Base-by-base conservation (phyloP, 2,888 invertebrate genomes). In the Exephanes ischioxanthus region DNA sequence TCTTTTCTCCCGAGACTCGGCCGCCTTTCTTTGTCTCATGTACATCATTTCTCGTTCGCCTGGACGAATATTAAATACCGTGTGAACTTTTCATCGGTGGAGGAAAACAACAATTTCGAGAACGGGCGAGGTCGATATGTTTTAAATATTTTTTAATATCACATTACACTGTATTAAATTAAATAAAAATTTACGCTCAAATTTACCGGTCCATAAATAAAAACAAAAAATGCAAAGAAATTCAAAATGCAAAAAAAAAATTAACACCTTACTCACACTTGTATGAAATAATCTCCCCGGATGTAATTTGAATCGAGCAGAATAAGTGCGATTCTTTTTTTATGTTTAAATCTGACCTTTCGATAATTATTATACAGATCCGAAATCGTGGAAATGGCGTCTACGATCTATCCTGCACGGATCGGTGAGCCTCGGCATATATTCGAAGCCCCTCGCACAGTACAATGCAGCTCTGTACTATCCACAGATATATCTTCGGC, bases 1-100 rank as follows among this genome's bases (percentile, higher is more conserved):
- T 88, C 86, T 88, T 85, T 80, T 76, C 61, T 72, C 75, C 68
- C 16, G 26, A 26, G 58, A 67, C 48, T 82, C 63, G 48, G 58
- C 73, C 33, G 48, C 48, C 55, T 77, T 78, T 48, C 75, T 79
- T 4, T 45, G 58, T 72, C 68, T 73, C 58, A 45, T 61, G 22
- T 14, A 26, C 41, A 26, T 37, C 67, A 61, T 53, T 3, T 37
- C 30, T 6, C 58, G 19, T 30, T 45, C 41, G 76, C 72, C 67
- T 45, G 72, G 77, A 45, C 51, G 30, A 78, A 73, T 53, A 61
- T 68, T 73, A 33, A 72, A 66, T 80, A 33, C 58, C 53, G 26
- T 63, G 63, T 63, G 63, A 63, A 63, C 30, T n/a, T 33, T 61
- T 22, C 45, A 11, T 58, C 58, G 11, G 33, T 1, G 0, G 6